Evolutionary conservation across 2,113 vertebrate genomes (phyloP), one percentile per base, ranked within the genome.

Genomic region (Xenopus laevis): DNA sequence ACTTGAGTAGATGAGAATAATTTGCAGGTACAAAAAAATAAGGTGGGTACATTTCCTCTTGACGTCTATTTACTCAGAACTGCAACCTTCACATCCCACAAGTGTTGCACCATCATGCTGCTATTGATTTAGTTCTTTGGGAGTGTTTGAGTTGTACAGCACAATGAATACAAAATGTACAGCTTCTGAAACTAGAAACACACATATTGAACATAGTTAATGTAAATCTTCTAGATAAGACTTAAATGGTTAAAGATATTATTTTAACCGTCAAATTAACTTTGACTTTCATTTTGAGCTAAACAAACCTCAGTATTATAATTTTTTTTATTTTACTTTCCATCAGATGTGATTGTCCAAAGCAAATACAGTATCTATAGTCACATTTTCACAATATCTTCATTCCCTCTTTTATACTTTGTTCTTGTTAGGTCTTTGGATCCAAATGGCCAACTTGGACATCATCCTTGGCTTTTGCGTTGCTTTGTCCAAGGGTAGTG

Each of bases 201-300:
- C 86, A 84, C 86, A 85, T 84, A 83, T 70, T 83, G 67, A 53
- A 80, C 60, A 79, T 33, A 82, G 77, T 79, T 79, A 86, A 83
- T 89, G 87, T 88, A 91, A 91, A 90, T 89, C 87, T 89, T 88
- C 80, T 71, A 85, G 83, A 86, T 88, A 87, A 85, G 74, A 88
- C 85, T 83, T 73, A 23, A 33, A 87, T 82, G 79, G 89, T 81
- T 84, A 82, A 82, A 83, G 82, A 88, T 91, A 86, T 91, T 90
- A 89, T 87, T 82, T 83, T 91, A 91, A 89, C 89, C 88, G 87
- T 86, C 84, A 79, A 86, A 80, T 91, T 89, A 91, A 92, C 89
- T 86, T 85, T 33, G 88, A 84, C 84, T 90, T 91, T 88, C 87
- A 88, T 77, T 77, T 13, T 60, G 57, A 53, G 57, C 68, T 16